phyloP scores from a whole-genome alignment of 1,140 invertebrate genomes.

The Diprion similis region DNA sequence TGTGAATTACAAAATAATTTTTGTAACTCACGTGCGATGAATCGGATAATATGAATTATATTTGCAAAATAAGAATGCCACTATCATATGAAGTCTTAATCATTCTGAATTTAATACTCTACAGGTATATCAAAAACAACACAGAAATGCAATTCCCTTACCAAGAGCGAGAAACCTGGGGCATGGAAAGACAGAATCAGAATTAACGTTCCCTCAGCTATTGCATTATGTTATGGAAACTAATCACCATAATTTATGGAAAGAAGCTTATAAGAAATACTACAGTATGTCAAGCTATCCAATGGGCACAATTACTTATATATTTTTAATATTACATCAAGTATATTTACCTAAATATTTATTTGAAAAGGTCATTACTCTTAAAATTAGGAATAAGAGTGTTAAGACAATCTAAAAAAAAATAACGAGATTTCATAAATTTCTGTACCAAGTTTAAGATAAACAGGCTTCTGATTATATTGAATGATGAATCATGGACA shows the following conservation, averaged over 20 bases:
- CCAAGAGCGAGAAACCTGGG: constrained; percentile 67
- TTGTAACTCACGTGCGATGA: neutral
- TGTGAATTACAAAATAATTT: constrained; percentile 13
- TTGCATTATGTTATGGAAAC: constrained; percentile 80
- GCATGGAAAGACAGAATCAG: constrained; percentile 62
- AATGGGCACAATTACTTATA: constrained; percentile 16
- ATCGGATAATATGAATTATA: constrained; percentile 6
- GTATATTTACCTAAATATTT: constrained; percentile 20
- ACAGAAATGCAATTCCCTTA: constrained; percentile 74
- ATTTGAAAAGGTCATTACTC: neutral
- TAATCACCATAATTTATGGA: constrained; percentile 85
- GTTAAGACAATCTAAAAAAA: constrained; percentile 34
- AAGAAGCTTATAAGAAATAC: constrained; percentile 82
- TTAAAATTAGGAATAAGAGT: neutral
- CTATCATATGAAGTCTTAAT: neutral
- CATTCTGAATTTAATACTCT: constrained; percentile 35
- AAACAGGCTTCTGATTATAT: no score
- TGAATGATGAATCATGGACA: constrained; percentile 30
- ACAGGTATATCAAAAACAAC: constrained; percentile 70
- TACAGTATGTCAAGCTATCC: constrained; percentile 60
- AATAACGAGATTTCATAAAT: no score
- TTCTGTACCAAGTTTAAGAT: no score
- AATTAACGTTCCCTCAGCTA: constrained; percentile 77
- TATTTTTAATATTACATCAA: neutral
- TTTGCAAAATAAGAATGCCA: no score